Base-by-base conservation (phyloP, 1,140 invertebrate species). In the Hyphantria cunea region DNA sequence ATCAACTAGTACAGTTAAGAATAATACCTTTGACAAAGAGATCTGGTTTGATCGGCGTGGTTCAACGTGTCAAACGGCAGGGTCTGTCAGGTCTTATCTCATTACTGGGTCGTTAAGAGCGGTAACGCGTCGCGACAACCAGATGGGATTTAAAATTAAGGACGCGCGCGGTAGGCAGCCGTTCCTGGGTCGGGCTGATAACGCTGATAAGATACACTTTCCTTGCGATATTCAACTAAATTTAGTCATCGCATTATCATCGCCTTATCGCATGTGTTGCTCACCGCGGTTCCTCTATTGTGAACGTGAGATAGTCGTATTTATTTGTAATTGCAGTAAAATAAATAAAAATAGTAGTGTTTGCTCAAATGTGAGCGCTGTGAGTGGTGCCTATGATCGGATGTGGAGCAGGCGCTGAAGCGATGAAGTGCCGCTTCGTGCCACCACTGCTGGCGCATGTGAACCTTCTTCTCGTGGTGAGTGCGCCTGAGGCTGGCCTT, bases 361-460 rank as follows among this genome's bases (percentile, higher is more conserved):
- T 25, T 3, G 17, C 5, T 1, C 5, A 25, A 25, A 25, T 25
- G 17, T 25, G 2, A 25, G 17, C 7, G 34, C 3, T 10, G 34
- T 37, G 34, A 25, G 17, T 25, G 11, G 34, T 37, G 34, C 34
- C 11, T 8, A 37, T 37, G 34, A 8, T 37, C 17, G 17, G 31
- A 25, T 17, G 0, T 15, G 0, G 34, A 32, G 44, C 52, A 5
- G 7, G 15, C 14, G 13, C 7, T 11, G 9, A 4, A 44, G 9
- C 52, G 5, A 75, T 74, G 72, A 63, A 68, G 59, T 42, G 51
- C 39, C 72, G 69, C 52, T 68, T 58, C 42, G 66, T 68, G 42
- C 67, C 75, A 41, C 52, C 75, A 34, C 47, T 76, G 37, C 62
- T 76, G 45, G 47, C 75, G 41, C 76, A 82, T 56, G 67, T 81